These are phyloP conservation scores for Drosophila persimilis DNA, from an alignment of 1,140 invertebrate species.

Conservation along the genomic window DNA sequence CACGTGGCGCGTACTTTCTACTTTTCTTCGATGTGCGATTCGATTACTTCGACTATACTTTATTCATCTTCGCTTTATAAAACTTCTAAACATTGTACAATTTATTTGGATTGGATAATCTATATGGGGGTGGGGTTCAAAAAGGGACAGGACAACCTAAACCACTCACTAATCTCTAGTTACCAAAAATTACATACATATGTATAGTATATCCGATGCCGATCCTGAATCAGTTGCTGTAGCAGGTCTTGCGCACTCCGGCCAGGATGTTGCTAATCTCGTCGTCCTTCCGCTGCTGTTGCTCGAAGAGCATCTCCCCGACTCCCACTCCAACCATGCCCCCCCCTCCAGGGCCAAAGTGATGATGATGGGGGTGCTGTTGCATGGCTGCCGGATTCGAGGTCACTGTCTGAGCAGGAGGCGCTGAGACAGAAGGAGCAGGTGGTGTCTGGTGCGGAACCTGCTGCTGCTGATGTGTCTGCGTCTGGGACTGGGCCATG, in stretches of 20 bases:
- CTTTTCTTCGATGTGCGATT: neutral
- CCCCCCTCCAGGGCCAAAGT: slow-evolving; percentile 49
- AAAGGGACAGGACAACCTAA: slow-evolving; percentile 31
- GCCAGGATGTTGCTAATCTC: slow-evolving; percentile 94
- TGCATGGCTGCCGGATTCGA: slow-evolving; percentile 34
- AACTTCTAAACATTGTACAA: slow-evolving; percentile 33
- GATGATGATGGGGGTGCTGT: slow-evolving; percentile 47
- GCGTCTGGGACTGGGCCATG: slow-evolving; percentile 29
- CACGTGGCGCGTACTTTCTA: too few relatives aligned
- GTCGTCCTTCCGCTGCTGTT: slow-evolving; percentile 87
- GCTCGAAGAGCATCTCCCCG: slow-evolving; percentile 83
- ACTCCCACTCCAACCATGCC: slow-evolving; percentile 50
- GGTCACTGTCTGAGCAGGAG: slow-evolving; percentile 45
- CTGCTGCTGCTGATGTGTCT: slow-evolving; percentile 20
- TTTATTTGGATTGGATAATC: slow-evolving; percentile 14
- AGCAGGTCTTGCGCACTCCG: slow-evolving; percentile 93
- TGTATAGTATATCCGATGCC: neutral
- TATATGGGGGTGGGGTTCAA: neutral
- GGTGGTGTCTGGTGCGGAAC: slow-evolving; percentile 32
- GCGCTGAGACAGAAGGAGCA: slow-evolving; percentile 5
- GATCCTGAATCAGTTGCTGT: slow-evolving; percentile 87
- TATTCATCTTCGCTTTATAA: slow-evolving; percentile 21
- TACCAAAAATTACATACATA: slow-evolving; percentile 30
- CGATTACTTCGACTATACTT: slow-evolving; percentile 39
- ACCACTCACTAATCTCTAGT: slow-evolving; percentile 35